Evolutionary conservation across 2,888 invertebrate species (phyloP), one percentile per base, ranked within the genome.

Genomic region (Quadroppia sp.): DNA sequence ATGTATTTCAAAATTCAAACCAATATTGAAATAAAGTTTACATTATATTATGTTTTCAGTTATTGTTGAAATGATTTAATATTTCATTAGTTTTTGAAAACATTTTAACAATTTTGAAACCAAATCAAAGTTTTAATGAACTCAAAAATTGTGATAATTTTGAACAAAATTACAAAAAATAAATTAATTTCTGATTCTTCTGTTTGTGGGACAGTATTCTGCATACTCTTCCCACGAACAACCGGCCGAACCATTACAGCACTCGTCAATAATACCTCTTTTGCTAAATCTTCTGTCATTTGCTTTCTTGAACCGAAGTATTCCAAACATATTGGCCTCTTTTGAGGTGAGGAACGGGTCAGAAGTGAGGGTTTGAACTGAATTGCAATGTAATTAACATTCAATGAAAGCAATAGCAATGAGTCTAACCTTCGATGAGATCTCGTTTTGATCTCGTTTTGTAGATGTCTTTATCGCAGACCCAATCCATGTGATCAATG

Each of bases 151-250:
- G 4, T 7, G 9, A 36, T 9, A 36, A 7, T 36, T 36, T 7
- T 36, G 4, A 36, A 36, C 9, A 36, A 36, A 36, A 36, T 36
- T 7, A 36, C 9, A 36, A 36, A 36, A 7, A 36, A 36, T 36
- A n/a, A n/a, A n/a, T 36, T 36, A 36, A 20, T 72, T 71, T 50
- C 78, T 67, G 11, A 79, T 71, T 72, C 82, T 73, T 23, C 79
- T 85, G 79, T 87, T 87, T 36, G 85, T 85, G 3, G 87, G 87
- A 80, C 87, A 87, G 80, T 87, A 87, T 80, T 87, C 87, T 7
- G 87, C 87, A 78, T 87, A 87, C 80, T 87, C 87, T 79, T 87
- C 87, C 87, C 87, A 87, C 71, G 87, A 87, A 78, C 87, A 87
- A 2, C 83, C 80, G 1, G 71, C 74, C 7, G 74, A 75, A 56